Percentiles rank a stretch among this genome's conserved stretches.
Conservation (phyloP, 2,113 vertebrate species). For the Cyprinus carpio region DNA sequence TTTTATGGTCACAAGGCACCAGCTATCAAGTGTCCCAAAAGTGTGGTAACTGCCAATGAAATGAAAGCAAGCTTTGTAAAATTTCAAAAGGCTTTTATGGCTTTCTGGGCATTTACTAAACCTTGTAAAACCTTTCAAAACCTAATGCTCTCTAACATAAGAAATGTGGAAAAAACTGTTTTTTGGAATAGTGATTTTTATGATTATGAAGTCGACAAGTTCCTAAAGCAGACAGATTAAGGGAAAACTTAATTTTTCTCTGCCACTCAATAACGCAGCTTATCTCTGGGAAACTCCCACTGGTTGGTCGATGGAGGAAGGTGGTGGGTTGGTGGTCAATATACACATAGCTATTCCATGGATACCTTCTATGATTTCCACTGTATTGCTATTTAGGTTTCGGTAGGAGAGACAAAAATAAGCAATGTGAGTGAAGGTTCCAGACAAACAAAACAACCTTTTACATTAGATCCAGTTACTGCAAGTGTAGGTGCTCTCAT, state of each 20-base stretch:
- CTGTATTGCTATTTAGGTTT: constrained; percentile 98
- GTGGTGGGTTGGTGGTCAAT: constrained; percentile 97
- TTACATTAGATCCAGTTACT: not conserved
- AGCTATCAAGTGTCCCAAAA: not conserved
- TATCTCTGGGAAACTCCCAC: constrained; percentile 97
- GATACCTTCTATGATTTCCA: constrained; percentile 98
- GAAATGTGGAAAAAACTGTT: not conserved
- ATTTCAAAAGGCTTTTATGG: not conserved
- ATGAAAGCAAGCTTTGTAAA: too few relatives aligned
- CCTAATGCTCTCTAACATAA: not conserved
- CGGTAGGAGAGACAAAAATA: constrained; percentile 66
- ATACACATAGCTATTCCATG: constrained; percentile 97
- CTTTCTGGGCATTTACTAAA: not conserved
- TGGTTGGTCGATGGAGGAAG: constrained; percentile 92
- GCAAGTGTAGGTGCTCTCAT: not conserved
- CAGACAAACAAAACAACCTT: not conserved
- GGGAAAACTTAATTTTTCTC: too few relatives aligned
- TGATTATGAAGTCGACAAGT: not conserved
- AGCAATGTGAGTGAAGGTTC: not conserved
- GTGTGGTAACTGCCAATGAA: not conserved
- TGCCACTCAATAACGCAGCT: constrained; percentile 93
- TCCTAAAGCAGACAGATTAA: not conserved
- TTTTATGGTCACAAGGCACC: not conserved
- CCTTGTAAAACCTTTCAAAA: constrained; percentile 1
- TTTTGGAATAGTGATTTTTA: not conserved